Evolutionary conservation across 2,797 vertebrate species (phyloP), one percentile per base, ranked within the genome.

Genomic region (Pseudochromis fuscus): DNA sequence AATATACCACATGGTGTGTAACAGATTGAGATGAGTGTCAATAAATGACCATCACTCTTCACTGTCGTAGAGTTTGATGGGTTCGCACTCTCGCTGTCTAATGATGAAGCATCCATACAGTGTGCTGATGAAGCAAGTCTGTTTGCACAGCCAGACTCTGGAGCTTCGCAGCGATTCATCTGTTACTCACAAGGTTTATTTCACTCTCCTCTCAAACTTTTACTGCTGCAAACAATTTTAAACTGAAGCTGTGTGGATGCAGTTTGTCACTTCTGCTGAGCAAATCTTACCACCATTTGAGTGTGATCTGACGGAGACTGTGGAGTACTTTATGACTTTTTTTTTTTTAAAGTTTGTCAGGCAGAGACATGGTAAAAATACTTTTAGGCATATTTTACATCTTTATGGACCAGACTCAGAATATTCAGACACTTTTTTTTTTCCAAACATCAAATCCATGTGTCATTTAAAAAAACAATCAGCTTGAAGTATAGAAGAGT

Each of bases 71-170:
- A 49, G 16, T 24, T 27, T 28, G 21, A 62, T 33, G n/a, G 42
- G 37, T 67, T 48, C 48, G 19, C 38, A 48, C 30, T 24, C 4
- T 18, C 1, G 35, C 40, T 40, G 35, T 51, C 56, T 77, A 78
- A 85, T 84, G 81, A 75, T 84, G 79, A 75, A 72, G 67, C 49
- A 52, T 64, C 51, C 35, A 66, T 10, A 40, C 18, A 28, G 24
- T 56, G 75, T 72, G 78, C 71, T 82, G 75, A 82, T 79, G 44
- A 55, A 37, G 72, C 72, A 71, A 59, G 65, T 77, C 37, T 72
- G 78, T 76, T 61, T 45, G 63, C 62, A 37, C 69, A 58, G 72
- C 50, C 30, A 63, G 67, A 48, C 40, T 67, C 77, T 55, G 30
- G 18, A 25, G 40, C 60, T 72, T 45, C 62, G 59, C 38, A 72